Base-by-base conservation (phyloP, 2,888 invertebrate genomes). In the Harpalus rubripes region DNA sequence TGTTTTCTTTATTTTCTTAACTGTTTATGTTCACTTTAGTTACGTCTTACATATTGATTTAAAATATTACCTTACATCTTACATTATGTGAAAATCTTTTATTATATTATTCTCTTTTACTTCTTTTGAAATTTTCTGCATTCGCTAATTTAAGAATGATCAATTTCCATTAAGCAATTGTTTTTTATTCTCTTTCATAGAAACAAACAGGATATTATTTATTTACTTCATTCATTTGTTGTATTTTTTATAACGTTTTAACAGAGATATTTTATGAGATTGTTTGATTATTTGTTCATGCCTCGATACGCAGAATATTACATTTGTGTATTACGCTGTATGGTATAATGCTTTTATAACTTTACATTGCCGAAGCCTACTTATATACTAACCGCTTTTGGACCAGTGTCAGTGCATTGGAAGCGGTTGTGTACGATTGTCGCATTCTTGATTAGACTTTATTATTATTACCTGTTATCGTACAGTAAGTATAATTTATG, bases 331-430 rank as follows among this genome's bases (percentile, higher is more conserved):
- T 56, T 56, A 56, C 56, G 16, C 59, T 59, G 0, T 6, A 5
- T 32, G 5, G 32, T 32, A 32, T 32, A 32, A 32, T 32, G 32
- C 2, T 32, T 32, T 32, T 32, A 16, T 4, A 63, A 7, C 22
- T 22, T 12, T 61, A 12, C 39, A 12, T 3, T 32, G 1, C 10
- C 41, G n/a, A 58, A 56, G 78, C 56, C 56, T 78, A 78, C 78
- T 26, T 78, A 78, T 15, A 78, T 78, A 78, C 18, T 56, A 56
- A 78, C 56, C 78, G 78, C 78, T 58, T 12, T 78, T 22, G n/a
- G 56, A 32, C 7, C 22, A 3, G 26, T n/a, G 78, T 26, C 78
- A 58, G 78, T 74, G 16, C 12, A 18, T 18, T 18, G n/a, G 44
- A 15, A 39, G 18, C 52, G 12, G 12, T 58, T 15, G 78, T 58